phyloP scores from a whole-genome alignment of 2,888 invertebrate species.

The Lasioglossum calceatum region DNA sequence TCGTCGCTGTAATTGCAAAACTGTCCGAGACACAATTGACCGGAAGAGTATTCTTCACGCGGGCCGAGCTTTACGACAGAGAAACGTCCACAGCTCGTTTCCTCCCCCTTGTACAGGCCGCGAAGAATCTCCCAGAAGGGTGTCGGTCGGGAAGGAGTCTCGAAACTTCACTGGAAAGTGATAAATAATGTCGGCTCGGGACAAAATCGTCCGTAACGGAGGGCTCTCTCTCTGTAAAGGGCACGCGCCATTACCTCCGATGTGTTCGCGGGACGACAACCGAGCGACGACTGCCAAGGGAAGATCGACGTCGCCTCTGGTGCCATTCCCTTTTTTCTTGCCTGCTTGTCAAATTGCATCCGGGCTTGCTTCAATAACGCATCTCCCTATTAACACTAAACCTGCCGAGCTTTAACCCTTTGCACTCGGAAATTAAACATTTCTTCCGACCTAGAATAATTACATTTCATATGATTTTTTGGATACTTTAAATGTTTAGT shows the following conservation, averaged over 20 bases:
- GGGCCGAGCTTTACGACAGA: slow-evolving; percentile 54
- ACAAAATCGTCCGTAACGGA: slow-evolving; percentile 80
- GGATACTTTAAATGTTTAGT: too few species aligned
- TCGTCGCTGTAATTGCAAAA: slow-evolving; percentile 38
- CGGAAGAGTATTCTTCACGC: slow-evolving; percentile 56
- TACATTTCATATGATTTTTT: too few species aligned
- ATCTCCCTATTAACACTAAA: background rate
- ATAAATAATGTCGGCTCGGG: slow-evolving; percentile 78
- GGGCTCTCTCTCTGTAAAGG: slow-evolving; percentile 71
- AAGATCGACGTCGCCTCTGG: slow-evolving; percentile 37
- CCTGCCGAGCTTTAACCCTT: too few species aligned
- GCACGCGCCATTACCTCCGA: slow-evolving; percentile 82
- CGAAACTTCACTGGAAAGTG: slow-evolving; percentile 70
- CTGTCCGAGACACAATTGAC: slow-evolving; percentile 51
- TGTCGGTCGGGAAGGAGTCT: slow-evolving; percentile 32
- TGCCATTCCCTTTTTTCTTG: background rate
- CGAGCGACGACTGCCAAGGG: slow-evolving; percentile 44
- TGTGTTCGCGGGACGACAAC: slow-evolving; percentile 65
- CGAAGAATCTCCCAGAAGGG: slow-evolving; percentile 26
- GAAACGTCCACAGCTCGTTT: slow-evolving; percentile 60
- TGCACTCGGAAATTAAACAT: too few species aligned
- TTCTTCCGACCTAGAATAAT: too few species aligned
- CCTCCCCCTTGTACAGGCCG: slow-evolving; percentile 33
- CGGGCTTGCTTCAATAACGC: background rate
- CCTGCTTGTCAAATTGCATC: background rate